A percentile compares a stretch with the other conserved stretches of the same genome.
phyloP scores from a whole-genome alignment of 2,797 vertebrate genomes.

The Allobates femoralis region DNA sequence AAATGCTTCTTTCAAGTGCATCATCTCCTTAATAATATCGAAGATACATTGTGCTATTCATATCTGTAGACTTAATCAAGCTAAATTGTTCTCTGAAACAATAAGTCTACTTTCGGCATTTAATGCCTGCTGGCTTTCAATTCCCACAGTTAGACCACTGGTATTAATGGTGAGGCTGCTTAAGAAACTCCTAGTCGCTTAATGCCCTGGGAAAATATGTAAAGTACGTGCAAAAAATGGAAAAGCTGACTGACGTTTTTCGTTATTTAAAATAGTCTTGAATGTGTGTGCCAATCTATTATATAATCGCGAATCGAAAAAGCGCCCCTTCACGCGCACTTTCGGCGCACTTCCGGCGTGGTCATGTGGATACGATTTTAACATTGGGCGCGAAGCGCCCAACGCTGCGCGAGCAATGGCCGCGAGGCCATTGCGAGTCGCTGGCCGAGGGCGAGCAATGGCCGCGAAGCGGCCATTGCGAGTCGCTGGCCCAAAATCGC shows the following conservation, averaged over 20 bases:
- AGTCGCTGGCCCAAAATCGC: too few species aligned
- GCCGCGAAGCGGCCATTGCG: too few species aligned
- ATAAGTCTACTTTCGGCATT: background rate
- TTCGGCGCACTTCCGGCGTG: too few species aligned
- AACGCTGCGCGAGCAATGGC: too few species aligned
- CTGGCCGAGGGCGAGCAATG: too few species aligned
- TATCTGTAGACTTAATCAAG: conserved; percentile 35
- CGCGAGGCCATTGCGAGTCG: too few species aligned
- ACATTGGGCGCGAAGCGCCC: too few species aligned
- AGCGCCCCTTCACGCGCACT: too few species aligned
- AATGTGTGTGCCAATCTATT: background rate
- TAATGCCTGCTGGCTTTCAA: background rate
- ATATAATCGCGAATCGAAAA: too few species aligned
- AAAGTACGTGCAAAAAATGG: background rate
- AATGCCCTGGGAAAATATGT: background rate
- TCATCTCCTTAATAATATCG: conserved; percentile 1
- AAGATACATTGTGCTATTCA: conserved; percentile 9
- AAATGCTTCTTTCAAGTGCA: conserved; percentile 17
- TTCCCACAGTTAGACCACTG: background rate
- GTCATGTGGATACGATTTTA: too few species aligned
- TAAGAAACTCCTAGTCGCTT: background rate
- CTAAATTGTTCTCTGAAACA: conserved; percentile 31
- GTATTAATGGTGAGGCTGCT: background rate
- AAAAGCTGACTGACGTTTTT: too few species aligned
- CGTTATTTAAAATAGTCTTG: background rate